Evolutionary conservation across 2,888 invertebrate species (phyloP).

Genomic region (Amphipyra berbera): DNA sequence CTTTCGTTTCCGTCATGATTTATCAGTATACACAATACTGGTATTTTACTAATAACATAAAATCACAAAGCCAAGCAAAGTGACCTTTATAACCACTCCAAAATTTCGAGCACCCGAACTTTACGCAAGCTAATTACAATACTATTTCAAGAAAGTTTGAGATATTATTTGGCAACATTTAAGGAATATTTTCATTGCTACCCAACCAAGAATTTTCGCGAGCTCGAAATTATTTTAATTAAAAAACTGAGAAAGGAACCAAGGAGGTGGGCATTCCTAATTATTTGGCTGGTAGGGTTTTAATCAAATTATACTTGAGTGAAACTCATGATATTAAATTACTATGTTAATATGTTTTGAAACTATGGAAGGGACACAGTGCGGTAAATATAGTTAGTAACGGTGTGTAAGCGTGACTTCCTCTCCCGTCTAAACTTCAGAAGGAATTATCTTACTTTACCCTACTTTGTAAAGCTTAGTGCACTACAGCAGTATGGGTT

Average conservation of each 20-base stretch:
- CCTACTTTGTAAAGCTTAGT: slow-evolving; percentile 46
- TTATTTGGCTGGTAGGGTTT: slow-evolving; percentile 59
- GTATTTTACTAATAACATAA: slow-evolving; percentile 2
- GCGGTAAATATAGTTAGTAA: slow-evolving; percentile 44
- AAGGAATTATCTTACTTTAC: slow-evolving; percentile 49
- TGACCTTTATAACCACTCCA: slow-evolving; percentile 11
- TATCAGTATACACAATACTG: background rate
- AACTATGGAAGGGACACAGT: slow-evolving; percentile 5
- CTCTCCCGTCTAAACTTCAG: slow-evolving; percentile 56
- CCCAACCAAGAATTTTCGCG: slow-evolving; percentile 59
- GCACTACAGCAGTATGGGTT: slow-evolving; percentile 27
- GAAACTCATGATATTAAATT: slow-evolving; percentile 57
- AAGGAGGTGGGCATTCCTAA: slow-evolving; percentile 59
- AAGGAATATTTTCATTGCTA: slow-evolving; percentile 61
- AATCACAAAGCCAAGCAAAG: slow-evolving; percentile 15
- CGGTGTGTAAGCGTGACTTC: slow-evolving; percentile 55
- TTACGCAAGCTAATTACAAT: slow-evolving; percentile 41
- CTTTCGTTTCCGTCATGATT: background rate
- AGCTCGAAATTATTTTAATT: slow-evolving; percentile 70
- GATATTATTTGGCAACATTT: slow-evolving; percentile 57
- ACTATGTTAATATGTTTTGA: slow-evolving; percentile 48
- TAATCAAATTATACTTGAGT: slow-evolving; percentile 65
- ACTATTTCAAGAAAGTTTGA: slow-evolving; percentile 49
- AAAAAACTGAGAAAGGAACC: slow-evolving; percentile 59
- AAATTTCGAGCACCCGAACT: slow-evolving; percentile 29